Base-by-base conservation (phyloP, 1,140 invertebrate genomes). In the Trachymyrmex cornetzi region DNA sequence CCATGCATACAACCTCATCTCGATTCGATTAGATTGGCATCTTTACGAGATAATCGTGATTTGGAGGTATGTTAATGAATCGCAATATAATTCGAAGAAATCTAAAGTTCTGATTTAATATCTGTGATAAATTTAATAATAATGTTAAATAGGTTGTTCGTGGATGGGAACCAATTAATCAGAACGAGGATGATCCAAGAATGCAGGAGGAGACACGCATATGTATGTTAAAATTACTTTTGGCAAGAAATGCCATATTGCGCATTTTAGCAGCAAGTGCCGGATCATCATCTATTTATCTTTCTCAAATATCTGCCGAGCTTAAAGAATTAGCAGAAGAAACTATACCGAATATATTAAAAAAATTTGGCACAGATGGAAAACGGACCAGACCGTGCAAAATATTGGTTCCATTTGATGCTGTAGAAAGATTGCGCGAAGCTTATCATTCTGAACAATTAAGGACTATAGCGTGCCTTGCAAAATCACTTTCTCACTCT, bases 1-100 rank as follows among this genome's bases (percentile, higher is more conserved):
- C 38, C 38, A 3, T 44, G 38, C 38, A 44, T 44, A 71, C 95
- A 96, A 91, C 96, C 96, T 0, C 95, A 95, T 6, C 95, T 96
- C 88, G 96, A 97, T 92, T 93, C 95, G 27, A 95, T 95, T 38
- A 91, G 94, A 72, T 96, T 95, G 95, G 93, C 95, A 69, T 91
- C 95, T 67, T 90, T 97, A 2, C 92, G 95, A 85, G 96, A 97
- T 91, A 97, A 97, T 93, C 92, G 97, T 66, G 96, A 97, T 93
- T 94, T 96, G 69, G 93, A 92, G 87, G 84, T 34, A 66, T 44
- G 66, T 61, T 19, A 67, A 12, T 16, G 5, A 48, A 24, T 50
- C 9, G 6, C 0, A 0, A 55, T 9, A 61, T 50, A 66, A 63
- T 85, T 50, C 3, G 19, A 38, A 16, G 0, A 64, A 30, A 16